Evolutionary conservation across 2,113 vertebrate species (phyloP).

Genomic region (Ciconia stormi): DNA sequence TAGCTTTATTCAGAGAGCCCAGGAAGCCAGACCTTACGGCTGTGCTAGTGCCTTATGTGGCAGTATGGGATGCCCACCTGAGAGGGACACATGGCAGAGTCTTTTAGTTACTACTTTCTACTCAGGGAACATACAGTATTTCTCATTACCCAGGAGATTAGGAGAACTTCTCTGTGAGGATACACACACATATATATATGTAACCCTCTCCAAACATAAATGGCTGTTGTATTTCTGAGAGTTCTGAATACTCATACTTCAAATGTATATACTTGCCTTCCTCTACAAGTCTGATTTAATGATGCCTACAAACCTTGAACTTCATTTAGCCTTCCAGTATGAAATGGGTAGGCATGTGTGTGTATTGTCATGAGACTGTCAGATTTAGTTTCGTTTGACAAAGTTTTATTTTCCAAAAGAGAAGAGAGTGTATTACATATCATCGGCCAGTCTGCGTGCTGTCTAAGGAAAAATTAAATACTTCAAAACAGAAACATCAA

Average conservation of each 20-base stretch:
- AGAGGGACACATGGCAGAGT: neutral
- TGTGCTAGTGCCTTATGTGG: neutral
- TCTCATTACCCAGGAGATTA: neutral
- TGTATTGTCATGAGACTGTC: neutral
- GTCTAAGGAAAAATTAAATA: neutral
- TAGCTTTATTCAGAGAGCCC: neutral
- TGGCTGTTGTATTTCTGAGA: neutral
- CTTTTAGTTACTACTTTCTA: neutral
- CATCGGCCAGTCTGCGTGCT: neutral
- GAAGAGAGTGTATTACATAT: neutral
- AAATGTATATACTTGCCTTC: neutral
- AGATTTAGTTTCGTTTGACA: neutral
- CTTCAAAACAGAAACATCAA: constrained; percentile 18
- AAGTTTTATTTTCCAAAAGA: neutral
- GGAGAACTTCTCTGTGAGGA: neutral
- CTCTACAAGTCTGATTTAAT: neutral
- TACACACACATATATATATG: neutral
- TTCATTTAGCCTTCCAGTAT: neutral
- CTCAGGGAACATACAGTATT: neutral
- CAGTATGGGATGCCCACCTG: too few relatives aligned
- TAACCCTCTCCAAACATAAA: neutral
- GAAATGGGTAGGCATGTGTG: neutral
- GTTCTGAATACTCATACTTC: neutral
- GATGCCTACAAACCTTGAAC: neutral
- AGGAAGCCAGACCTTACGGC: neutral